A percentile compares a stretch with the other conserved stretches of the same genome.
These are phyloP conservation scores for Bombus superbus DNA, from an alignment of 1,140 invertebrate genomes.

Conservation along the genomic window DNA sequence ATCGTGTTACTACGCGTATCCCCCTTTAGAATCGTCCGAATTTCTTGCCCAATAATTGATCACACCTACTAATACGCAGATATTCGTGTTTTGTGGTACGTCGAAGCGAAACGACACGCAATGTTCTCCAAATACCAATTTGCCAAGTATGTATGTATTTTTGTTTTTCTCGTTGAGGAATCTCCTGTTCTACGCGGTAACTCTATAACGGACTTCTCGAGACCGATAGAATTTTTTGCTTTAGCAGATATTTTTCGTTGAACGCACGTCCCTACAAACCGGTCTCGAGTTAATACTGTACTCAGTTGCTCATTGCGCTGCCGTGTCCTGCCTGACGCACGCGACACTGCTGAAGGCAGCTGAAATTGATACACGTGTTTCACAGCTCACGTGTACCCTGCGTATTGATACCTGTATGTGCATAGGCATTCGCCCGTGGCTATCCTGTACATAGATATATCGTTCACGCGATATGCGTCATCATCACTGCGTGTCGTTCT, in stretches of 20 bases:
- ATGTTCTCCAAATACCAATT: background rate
- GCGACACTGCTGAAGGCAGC: background rate
- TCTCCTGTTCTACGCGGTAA: background rate
- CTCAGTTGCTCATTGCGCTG: background rate
- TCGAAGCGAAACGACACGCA: background rate
- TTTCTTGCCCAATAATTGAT: background rate
- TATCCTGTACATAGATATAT: background rate
- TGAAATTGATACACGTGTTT: slow-evolving; percentile 33
- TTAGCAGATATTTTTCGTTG: slow-evolving; percentile 8
- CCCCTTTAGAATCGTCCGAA: background rate
- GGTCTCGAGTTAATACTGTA: background rate
- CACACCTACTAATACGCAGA: background rate
- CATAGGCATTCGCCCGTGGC: background rate
- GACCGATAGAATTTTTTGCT: too few species aligned
- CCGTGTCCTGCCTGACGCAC: background rate
- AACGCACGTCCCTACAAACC: background rate
- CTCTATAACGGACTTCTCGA: background rate
- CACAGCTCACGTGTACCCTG: slow-evolving; percentile 27
- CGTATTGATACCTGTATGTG: slow-evolving; percentile 22
- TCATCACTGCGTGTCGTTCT: background rate
- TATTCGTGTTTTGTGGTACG: background rate
- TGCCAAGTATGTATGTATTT: background rate
- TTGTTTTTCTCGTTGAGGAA: background rate
- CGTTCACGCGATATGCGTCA: slow-evolving; percentile 30
- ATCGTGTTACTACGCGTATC: background rate